Evolutionary conservation across 1,140 invertebrate species (phyloP), one percentile per base, ranked within the genome.

Genomic region (Drosophila gunungcola): DNA sequence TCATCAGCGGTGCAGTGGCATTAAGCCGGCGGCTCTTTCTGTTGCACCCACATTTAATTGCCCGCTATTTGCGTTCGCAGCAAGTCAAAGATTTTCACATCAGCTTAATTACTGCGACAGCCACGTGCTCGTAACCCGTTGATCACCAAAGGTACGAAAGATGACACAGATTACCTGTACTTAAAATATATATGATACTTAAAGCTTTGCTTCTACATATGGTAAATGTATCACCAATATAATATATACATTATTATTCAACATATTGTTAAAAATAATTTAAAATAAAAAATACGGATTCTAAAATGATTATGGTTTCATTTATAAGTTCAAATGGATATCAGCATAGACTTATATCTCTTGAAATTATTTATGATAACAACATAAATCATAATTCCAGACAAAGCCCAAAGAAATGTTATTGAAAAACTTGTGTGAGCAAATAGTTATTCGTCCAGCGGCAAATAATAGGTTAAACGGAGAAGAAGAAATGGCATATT

Each of bases 71-170:
- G 74, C 80, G 81, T 90, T 90, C 86, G 62, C 86, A 80, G 73
- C 68, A 73, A 78, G 80, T 90, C 73, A 68, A 80, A 76, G 55
- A 68, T 89, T 84, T 89, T 80, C 79, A 78, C 73, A 84, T 89
- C 69, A 73, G 73, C 80, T 89, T 89, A 89, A 84, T 88, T 84
- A 80, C 67, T 13, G 41, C 21, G 29, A 38, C 48, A 49, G 13
- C 39, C 36, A 46, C 34, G 49, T 68, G 16, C 32, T 6, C 21
- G 13, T 48, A 42, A 51, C 32, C 43, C 43, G 12, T 12, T 38
- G 52, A 10, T 3, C 10, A n/a, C n/a, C 2, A 58, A 25, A 41
- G 3, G 16, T 21, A 7, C 29, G 6, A 46, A 6, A 51, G 13
- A 16, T 2, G 32, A 49, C 12, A 32, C 9, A 32, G 3, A 49